Evolutionary conservation across 2,113 vertebrate genomes (phyloP), one percentile per base, ranked within the genome.

Genomic region (Campylomormyrus numenius): DNA sequence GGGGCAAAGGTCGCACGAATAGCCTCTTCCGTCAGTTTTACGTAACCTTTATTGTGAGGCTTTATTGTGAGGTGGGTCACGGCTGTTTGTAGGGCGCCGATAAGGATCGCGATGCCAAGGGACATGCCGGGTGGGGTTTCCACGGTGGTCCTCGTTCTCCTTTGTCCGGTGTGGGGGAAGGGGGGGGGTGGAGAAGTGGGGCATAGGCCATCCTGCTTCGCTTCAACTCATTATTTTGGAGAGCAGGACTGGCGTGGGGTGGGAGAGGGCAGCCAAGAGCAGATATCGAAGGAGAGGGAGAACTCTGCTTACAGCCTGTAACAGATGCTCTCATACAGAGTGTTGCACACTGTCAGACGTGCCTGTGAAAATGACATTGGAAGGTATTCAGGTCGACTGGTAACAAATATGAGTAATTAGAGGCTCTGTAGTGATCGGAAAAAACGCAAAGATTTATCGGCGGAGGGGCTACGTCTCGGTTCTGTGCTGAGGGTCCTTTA

Each of bases 41-140:
- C 31, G 83, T 92, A 89, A 93, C 92, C 91, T 92, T 92, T 90
- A 92, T 93, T 93, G 91, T 93, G 85, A 90, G 87, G 46, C 91
- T 92, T 91, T 90, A 93, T 93, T 93, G 91, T 93, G 85, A 90
- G 87, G 46, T 88, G 88, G 93, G 93, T 93, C 92, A 92, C 90
- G 83, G 74, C 83, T 90, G 89, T 62, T 13, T 50, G 46, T 52
- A 53, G 88, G 83, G 19, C 2, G 58, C 35, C 88, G 52, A 90
- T 87, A 87, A 88, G 58, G 19, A 91, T 70, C 27, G 49, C 49
- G 88, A 90, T 53, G 42, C 7, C 74, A n/a, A 50, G 27, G 70
- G 88, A 52, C 53, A 1, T 46, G 50, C 83, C n/a, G 56, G 46
- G 84, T 50, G 85, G 85, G 13, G n/a, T 15, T 50, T 19, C 45